Percentiles rank a stretch among this genome's conserved stretches.
These are phyloP conservation scores for Lithodes maja DNA, from an alignment of 2,888 invertebrate genomes.

Conservation along the genomic window DNA sequence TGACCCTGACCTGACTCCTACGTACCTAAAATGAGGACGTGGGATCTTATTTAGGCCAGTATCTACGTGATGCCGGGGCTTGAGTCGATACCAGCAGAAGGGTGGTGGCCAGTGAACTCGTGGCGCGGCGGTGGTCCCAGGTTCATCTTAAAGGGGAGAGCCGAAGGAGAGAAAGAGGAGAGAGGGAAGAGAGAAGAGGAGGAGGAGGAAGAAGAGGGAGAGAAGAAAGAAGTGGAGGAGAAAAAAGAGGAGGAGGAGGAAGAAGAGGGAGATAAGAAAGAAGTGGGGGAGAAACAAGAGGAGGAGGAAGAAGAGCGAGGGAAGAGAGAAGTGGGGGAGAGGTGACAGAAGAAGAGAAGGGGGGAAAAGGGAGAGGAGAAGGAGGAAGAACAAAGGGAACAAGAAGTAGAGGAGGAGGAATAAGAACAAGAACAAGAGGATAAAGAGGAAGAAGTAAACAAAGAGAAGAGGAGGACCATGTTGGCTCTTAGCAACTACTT, in stretches of 20 bases:
- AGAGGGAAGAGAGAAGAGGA: too few species aligned
- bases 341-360: too few species aligned
- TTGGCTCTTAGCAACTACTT: constrained; percentile 48
- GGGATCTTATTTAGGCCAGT: too few species aligned
- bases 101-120: neutral
- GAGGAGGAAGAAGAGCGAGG: too few species aligned
- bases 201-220: neutral
- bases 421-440: too few species aligned
- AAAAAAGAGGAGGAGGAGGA: too few species aligned
- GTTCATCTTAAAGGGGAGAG: neutral
- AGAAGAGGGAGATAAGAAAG: too few species aligned
- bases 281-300: neutral
- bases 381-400: neutral
- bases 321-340: too few species aligned
- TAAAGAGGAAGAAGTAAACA: neutral
- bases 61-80: neutral
- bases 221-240: neutral
- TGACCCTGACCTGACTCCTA: too few species aligned
- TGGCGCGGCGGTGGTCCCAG: neutral
- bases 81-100: neutral
- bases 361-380: neutral
- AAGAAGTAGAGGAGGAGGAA: too few species aligned
- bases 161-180: neutral
- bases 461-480: constrained; percentile 1
- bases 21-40: too few species aligned